Evolutionary conservation across 2,113 vertebrate genomes (phyloP).

Genomic region (Corythaeola cristata): DNA sequence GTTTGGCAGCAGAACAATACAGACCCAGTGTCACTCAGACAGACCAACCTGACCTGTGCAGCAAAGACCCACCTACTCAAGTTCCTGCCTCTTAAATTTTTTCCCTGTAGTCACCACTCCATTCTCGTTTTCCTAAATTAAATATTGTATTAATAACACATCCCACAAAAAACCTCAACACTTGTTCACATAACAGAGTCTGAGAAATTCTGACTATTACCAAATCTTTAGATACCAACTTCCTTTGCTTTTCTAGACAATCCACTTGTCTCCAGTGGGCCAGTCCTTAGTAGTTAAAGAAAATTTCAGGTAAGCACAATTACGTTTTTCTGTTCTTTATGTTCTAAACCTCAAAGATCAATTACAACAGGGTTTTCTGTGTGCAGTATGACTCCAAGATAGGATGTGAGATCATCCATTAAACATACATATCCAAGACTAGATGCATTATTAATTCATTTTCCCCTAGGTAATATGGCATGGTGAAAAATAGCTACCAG

Average conservation of each 20-base stretch:
- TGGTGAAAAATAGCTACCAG: conserved; percentile 56
- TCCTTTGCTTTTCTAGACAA: neutral
- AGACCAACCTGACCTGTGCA: neutral
- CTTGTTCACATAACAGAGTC: neutral
- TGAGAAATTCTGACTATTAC: neutral
- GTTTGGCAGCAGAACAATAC: neutral
- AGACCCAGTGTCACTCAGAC: neutral
- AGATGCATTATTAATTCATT: conserved; percentile 59
- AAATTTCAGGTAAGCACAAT: neutral
- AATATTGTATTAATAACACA: neutral
- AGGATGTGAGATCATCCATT: conserved; percentile 47
- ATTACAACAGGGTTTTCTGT: neutral
- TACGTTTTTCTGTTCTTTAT: conserved; percentile 11
- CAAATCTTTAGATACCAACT: neutral
- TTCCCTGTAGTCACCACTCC: neutral
- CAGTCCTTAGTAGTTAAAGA: neutral
- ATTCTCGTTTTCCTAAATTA: neutral
- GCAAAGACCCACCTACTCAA: neutral
- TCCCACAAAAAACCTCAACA: neutral
- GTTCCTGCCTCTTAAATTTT: neutral
- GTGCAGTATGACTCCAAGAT: conserved; percentile 7
- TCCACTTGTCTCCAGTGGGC: neutral
- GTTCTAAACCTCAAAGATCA: conserved; percentile 37
- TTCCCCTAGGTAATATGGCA: conserved; percentile 46
- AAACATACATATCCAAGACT: conserved; percentile 41